A percentile compares a stretch with the other conserved stretches of the same genome.
These are phyloP conservation scores for Callyntrura guangdongensis DNA, from an alignment of 2,888 invertebrate species.

Conservation along the genomic window DNA sequence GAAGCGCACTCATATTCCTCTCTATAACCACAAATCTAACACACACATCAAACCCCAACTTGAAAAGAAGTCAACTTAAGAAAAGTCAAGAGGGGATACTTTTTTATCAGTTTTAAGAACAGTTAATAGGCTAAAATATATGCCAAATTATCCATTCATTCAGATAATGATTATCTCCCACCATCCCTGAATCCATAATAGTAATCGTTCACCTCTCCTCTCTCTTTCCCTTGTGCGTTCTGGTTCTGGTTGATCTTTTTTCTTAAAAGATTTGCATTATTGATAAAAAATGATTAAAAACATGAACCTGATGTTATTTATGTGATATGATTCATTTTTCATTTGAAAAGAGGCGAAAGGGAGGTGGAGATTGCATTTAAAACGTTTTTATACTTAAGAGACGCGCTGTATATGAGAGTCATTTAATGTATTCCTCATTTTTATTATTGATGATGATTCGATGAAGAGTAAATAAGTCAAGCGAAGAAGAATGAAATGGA, in stretches of 20 bases:
- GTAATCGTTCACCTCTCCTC: too few species aligned
- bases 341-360: constrained; percentile 44
- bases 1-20: not conserved
- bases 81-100: constrained; percentile 16
- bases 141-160: constrained; percentile 45
- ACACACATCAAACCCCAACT: not conserved
- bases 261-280: constrained; percentile 18
- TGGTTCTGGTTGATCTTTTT: constrained; percentile 11
- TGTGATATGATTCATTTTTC: constrained; percentile 44
- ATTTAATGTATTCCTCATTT: not conserved
- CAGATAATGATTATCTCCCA: not conserved
- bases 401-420: too few species aligned
- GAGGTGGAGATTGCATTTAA: constrained; percentile 11
- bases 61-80: not conserved
- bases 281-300: constrained; percentile 18
- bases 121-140: constrained; percentile 29
- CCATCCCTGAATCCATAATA: constrained; percentile 2
- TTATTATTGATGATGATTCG: constrained; percentile 1
- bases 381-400: not conserved
- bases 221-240: too few species aligned
- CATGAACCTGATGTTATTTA: constrained; percentile 27
- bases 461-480: not conserved
- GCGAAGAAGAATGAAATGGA: not conserved
- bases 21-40: not conserved
- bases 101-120: constrained; percentile 23